A percentile compares a stretch with the other conserved stretches of the same genome.
Conservation (phyloP, 2,888 invertebrate genomes). For the Tinea semifulvella region DNA sequence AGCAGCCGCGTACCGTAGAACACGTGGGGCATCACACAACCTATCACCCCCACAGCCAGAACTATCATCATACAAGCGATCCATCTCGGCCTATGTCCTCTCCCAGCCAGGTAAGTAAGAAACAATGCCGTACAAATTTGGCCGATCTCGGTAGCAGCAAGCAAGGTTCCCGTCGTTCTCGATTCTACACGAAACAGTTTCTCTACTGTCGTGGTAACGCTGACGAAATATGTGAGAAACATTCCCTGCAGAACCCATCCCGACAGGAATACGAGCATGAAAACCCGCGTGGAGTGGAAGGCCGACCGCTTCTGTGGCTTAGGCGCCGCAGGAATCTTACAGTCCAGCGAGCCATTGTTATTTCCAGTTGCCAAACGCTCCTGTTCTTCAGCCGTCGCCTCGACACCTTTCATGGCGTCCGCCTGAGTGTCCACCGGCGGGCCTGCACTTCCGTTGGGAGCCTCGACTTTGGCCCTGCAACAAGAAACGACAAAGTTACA, state of each 20-base stretch:
- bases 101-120: conserved; percentile 89
- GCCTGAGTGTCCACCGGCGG: conserved; percentile 46
- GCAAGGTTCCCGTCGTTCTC: conserved; percentile 87
- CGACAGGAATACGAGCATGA: conserved; percentile 87
- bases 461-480: conserved; percentile 51
- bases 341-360: conserved; percentile 80
- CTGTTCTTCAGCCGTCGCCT: conserved; percentile 60
- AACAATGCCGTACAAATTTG: conserved; percentile 90
- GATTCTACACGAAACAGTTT: conserved; percentile 92
- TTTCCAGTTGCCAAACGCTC: conserved; percentile 60
- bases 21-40: conserved; percentile 88
- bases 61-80: conserved; percentile 93
- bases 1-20: conserved; percentile 81
- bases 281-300: conserved; percentile 88
- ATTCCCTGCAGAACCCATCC: conserved; percentile 90
- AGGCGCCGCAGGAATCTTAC: conserved; percentile 75
- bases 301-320: conserved; percentile 71
- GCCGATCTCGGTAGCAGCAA: conserved; percentile 93
- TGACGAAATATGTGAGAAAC: conserved; percentile 94
- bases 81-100: conserved; percentile 93
- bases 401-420: conserved; percentile 59
- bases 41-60: conserved; percentile 85
- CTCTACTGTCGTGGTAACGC: conserved; percentile 92
- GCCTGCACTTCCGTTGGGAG: conserved; percentile 41
- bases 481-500: conserved; percentile 24